Conservation (phyloP, 2,888 invertebrate genomes). For the Andrena minutula region DNA sequence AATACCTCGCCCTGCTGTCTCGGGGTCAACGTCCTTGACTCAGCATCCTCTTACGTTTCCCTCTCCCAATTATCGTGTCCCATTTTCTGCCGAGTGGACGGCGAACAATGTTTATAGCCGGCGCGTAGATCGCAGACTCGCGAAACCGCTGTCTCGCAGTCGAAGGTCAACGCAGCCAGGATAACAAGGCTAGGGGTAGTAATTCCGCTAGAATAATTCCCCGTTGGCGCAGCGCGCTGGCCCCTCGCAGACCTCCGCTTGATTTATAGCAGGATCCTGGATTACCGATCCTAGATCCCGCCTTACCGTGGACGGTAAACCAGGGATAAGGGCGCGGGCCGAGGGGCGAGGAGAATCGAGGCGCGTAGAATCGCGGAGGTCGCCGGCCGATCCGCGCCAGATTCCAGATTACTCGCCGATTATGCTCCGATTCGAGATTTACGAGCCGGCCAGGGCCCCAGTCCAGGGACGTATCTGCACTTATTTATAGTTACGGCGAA, state of each 20-base stretch:
- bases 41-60: neutral
- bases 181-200: conserved; percentile 51
- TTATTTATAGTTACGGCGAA: conserved; percentile 77
- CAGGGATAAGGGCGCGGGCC: conserved; percentile 7
- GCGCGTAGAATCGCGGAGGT: conserved; percentile 41
- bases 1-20: neutral
- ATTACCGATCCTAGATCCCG: conserved; percentile 75
- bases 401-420: conserved; percentile 77
- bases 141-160: conserved; percentile 16
- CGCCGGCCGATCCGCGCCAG: conserved; percentile 69
- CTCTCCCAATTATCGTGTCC: conserved; percentile 7
- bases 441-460: conserved; percentile 65
- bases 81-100: neutral
- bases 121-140: conserved; percentile 13
- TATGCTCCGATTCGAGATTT: conserved; percentile 77
- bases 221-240: conserved; percentile 27
- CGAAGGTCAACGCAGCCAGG: conserved; percentile 24
- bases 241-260: conserved; percentile 31
- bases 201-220: conserved; percentile 72
- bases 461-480: conserved; percentile 64
- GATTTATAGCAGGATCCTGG: conserved; percentile 77
- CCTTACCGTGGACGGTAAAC: conserved; percentile 69
- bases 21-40: conserved; percentile 11
- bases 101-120: conserved; percentile 25
- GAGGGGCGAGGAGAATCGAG: neutral